Base-by-base conservation (phyloP, 2,888 invertebrate species). In the Ophioninae sp. region DNA sequence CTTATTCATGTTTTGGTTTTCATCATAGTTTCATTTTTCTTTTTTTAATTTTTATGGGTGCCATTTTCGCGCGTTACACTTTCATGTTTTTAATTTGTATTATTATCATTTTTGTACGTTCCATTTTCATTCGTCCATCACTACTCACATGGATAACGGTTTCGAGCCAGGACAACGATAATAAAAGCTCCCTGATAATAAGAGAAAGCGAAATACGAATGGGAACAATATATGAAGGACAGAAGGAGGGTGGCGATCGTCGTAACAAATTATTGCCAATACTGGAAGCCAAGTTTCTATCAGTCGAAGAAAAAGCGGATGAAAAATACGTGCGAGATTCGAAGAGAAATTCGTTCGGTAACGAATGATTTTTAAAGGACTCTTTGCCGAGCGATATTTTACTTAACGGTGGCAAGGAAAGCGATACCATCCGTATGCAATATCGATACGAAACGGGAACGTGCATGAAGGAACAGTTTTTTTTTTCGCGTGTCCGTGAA, bases 331-430 rank as follows among this genome's bases (percentile, higher is more conserved):
- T 59, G 67, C 50, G 57, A 65, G 83, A 79, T 77, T 84, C 76
- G 61, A 79, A 39, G 70, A 75, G 72, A 76, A 39, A 79, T 68
- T 39, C 81, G 79, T 75, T 72, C 73, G 79, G 79, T 81, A 72
- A 81, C 72, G 73, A 81, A 76, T 76, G 84, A 84, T 81, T 81
- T 84, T 81, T 76, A 69, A 84, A 81, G 81, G 68, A 76, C 79
- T 79, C 65, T 73, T 57, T 70, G 56, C 61, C 23, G 59, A 65
- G 61, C 86, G 87, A 88, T 88, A 87, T 85, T 86, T 87, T 86
- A 87, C 85, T 87, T 86, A 85, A 88, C 85, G 79, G 67, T n/a
- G 83, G 73, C 37, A 72, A 83, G 67, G 56, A 50, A 79, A 84
- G 56, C 50, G 73, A 64, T 74, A 23, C n/a, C 57, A 17, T 56